These are phyloP conservation scores for Acrocephalus scirpaceus DNA, from an alignment of 2,797 vertebrate genomes.

Conservation along the genomic window DNA sequence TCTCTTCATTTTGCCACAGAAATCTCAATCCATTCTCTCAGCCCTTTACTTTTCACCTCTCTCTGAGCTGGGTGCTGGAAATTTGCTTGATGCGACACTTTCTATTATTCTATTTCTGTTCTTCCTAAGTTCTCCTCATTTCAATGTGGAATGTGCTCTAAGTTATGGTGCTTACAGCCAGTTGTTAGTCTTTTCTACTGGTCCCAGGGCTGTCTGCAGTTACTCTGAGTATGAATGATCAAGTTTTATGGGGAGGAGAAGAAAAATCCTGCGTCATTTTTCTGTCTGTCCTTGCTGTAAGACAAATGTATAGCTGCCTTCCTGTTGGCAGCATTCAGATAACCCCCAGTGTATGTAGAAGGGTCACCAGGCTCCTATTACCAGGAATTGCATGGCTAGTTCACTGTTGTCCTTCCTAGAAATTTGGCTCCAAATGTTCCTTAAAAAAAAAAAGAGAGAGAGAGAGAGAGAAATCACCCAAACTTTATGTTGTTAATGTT, in stretches of 20 bases:
- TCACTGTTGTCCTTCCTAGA: background rate
- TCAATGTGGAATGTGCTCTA: background rate
- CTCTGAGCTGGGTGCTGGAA: background rate
- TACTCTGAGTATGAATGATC: background rate
- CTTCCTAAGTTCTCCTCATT: background rate
- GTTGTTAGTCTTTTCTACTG: slow-evolving; percentile 34
- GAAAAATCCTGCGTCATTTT: slow-evolving; percentile 30
- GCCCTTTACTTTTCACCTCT: slow-evolving; percentile 7
- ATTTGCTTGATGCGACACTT: background rate
- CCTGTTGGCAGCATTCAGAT: slow-evolving; percentile 25
- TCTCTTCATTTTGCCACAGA: background rate
- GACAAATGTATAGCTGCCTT: slow-evolving; percentile 33
- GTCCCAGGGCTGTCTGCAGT: slow-evolving; percentile 31
- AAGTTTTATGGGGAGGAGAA: slow-evolving; percentile 23
- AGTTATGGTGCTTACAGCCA: background rate
- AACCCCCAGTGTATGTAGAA: background rate
- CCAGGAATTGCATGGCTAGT: background rate
- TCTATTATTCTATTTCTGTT: slow-evolving; percentile 25
- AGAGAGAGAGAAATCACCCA: background rate
- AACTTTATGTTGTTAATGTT: background rate
- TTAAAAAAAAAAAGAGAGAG: too few relatives aligned
- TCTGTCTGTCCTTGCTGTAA: slow-evolving; percentile 32
- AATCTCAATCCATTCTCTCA: background rate
- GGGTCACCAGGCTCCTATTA: background rate
- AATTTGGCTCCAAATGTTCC: background rate